Evolutionary conservation across 2,113 vertebrate genomes (phyloP).

Genomic region (Verasper variegatus): DNA sequence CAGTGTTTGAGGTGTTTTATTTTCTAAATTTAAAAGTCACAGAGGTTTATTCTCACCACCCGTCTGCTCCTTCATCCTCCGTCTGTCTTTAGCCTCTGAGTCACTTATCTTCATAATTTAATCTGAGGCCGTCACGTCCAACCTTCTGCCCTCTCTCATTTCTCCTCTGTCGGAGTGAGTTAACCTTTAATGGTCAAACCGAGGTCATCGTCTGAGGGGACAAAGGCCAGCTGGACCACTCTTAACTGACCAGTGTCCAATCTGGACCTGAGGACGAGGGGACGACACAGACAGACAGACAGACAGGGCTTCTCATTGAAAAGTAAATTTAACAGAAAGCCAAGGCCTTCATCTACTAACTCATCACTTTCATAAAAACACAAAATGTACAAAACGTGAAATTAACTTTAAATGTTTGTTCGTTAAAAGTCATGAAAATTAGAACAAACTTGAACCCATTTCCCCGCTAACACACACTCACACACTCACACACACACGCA

Average conservation of each 20-base stretch:
- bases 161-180: constrained; percentile 7
- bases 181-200: constrained; percentile 30
- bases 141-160: neutral
- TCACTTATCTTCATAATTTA: constrained; percentile 21
- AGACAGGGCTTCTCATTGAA: too few species aligned
- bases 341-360: too few species aligned
- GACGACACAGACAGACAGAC: neutral
- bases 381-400: neutral
- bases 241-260: constrained; percentile 44
- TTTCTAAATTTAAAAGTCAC: too few species aligned
- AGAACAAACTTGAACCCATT: too few species aligned
- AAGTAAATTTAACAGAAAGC: too few species aligned
- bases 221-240: constrained; percentile 41
- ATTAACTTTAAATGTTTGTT: too few species aligned
- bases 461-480: too few species aligned
- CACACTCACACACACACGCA: too few species aligned
- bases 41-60: neutral
- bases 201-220: constrained; percentile 25
- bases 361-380: too few species aligned
- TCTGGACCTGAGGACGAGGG: constrained; percentile 19
- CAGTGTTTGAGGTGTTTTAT: neutral
- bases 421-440: too few species aligned
- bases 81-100: neutral
- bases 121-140: neutral
- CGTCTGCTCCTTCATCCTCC: neutral